Evolutionary conservation across 2,888 invertebrate genomes (phyloP), one percentile per base, ranked within the genome.

Genomic region (Tipula lateralis): DNA sequence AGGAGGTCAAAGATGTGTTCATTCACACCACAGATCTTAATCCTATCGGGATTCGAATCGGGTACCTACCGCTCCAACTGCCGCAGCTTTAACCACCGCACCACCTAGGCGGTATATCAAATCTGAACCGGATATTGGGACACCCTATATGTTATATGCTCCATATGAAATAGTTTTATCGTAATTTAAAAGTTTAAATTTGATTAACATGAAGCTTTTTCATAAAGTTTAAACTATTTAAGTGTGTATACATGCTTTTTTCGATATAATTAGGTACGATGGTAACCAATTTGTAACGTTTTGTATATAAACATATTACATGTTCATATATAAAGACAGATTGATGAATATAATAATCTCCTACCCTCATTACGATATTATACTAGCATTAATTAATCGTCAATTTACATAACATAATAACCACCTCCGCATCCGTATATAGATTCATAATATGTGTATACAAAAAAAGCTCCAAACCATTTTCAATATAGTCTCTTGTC

Each of bases 341-440:
- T 66, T 66, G 66, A 66, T 66, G 19, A 66, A 50, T n/a, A 50
- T n/a, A n/a, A 44, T 66, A 66, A 66, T 66, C 66, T 66, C 66
- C 19, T 24, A 66, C 66, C 66, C 66, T 66, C 66, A 24, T 66
- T 66, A 66, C 66, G 24, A 66, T 4, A 24, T n/a, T n/a, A n/a
- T n/a, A n/a, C 1, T 66, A 66, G 12, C 66, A 66, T 66, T 66
- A 66, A 66, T 66, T 66, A 66, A 66, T 66, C 66, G 66, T 24
- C 66, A 66, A 66, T 66, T 66, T 66, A 66, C 12, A 24, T 66
- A 66, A 66, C 24, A 50, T 50, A 44, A 16, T 44, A 44, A 66
- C 66, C 66, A 66, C 66, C 66, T 66, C 66, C 24, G 24, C 66
- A 9, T 24, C 66, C 66, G 66, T 66, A 66, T 44, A 44, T n/a